A percentile compares a stretch with the other conserved stretches of the same genome.
phyloP scores from a whole-genome alignment of 2,797 vertebrate species.

The Euphonia xanthogaster region DNA sequence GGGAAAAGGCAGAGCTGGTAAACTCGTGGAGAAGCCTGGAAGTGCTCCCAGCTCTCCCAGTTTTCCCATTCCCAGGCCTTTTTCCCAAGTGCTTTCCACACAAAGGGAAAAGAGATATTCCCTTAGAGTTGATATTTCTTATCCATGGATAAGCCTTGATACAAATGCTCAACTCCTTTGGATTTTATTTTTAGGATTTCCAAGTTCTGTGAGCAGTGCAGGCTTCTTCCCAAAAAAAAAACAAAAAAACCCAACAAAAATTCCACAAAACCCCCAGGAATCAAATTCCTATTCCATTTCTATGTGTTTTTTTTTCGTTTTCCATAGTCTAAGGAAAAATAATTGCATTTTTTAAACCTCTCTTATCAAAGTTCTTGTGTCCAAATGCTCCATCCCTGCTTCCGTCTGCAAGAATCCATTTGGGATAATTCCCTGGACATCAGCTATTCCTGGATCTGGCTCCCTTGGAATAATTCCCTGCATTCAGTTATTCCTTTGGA shows the following conservation, averaged over 20 bases:
- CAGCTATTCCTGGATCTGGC: background rate
- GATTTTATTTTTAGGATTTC: background rate
- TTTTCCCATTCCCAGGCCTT: background rate
- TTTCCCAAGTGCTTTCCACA: fast-evolving
- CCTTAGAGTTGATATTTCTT: background rate
- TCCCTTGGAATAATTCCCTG: background rate
- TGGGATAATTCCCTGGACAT: background rate
- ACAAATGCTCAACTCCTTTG: background rate
- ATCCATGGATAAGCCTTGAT: background rate
- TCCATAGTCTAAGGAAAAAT: background rate
- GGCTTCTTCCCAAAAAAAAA: background rate
- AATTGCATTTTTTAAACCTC: background rate
- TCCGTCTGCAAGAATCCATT: background rate
- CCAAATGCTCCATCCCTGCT: background rate
- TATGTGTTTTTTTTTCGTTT: background rate
- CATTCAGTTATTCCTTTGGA: background rate
- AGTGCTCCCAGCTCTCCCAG: background rate
- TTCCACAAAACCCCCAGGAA: fast-evolving
- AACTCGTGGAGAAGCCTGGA: background rate
- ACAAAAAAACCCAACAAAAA: no score
- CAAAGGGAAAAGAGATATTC: background rate
- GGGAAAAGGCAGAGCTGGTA: background rate
- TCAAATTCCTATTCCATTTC: background rate
- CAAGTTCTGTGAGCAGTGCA: background rate
- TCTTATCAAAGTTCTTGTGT: background rate